phyloP scores from a whole-genome alignment of 2,888 invertebrate species.

The Sminthurinus aureus region DNA sequence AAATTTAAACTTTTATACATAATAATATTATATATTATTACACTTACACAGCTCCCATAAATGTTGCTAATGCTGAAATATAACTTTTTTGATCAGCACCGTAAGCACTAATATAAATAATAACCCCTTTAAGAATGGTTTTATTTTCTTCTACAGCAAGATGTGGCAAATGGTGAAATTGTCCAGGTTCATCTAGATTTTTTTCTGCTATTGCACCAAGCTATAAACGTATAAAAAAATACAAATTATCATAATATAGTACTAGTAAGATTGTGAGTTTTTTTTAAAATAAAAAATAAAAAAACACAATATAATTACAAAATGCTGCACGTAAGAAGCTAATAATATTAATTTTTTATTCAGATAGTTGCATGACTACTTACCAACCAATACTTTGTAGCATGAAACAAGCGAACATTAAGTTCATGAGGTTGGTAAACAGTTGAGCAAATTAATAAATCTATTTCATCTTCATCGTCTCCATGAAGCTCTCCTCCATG shows the following conservation, averaged over 20 bases:
- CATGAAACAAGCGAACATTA: background rate
- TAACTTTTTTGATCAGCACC: constrained; percentile 76
- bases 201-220: constrained; percentile 45
- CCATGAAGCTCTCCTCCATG: constrained; percentile 33
- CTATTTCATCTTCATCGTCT: constrained; percentile 24
- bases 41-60: constrained; percentile 76
- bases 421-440: background rate
- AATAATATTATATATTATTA: constrained; percentile 58
- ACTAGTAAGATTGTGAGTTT: no score
- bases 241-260: background rate
- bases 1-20: no score
- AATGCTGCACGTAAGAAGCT: background rate
- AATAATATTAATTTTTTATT: no score
- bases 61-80: constrained; percentile 73
- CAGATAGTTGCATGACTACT: constrained; percentile 16
- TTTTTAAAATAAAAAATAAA: constrained; percentile 13
- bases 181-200: constrained; percentile 36
- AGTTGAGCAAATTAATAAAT: constrained; percentile 43
- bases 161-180: constrained; percentile 44
- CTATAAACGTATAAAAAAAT: constrained; percentile 37
- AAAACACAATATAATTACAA: constrained; percentile 2
- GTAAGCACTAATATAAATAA: constrained; percentile 82
- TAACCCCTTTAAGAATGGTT: constrained; percentile 70
- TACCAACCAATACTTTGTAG: constrained; percentile 57
- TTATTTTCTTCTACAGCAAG: constrained; percentile 21